Percentiles rank a stretch among this genome's conserved stretches.
Evolutionary conservation across 2,113 vertebrate genomes (phyloP).

Genomic region (Telmatochromis sp.): DNA sequence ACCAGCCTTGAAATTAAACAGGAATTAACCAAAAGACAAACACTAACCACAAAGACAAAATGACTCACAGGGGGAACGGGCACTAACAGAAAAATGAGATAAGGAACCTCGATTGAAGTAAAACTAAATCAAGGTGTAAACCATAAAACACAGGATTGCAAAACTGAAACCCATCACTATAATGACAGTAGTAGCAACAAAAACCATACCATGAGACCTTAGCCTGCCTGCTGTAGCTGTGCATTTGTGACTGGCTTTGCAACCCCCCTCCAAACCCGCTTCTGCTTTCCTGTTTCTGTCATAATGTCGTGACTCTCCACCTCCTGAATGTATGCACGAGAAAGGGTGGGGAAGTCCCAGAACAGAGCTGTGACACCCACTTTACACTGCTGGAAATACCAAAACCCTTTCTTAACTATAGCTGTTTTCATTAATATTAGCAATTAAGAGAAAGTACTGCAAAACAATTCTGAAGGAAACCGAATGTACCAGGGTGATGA

Average conservation of each 20-base stretch:
- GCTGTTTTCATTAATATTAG: background rate
- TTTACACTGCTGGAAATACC: background rate
- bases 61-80: fast-evolving
- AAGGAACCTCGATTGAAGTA: fast-evolving
- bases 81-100: background rate
- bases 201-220: background rate
- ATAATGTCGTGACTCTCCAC: background rate
- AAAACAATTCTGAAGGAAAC: background rate
- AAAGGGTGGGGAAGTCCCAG: background rate
- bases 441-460: background rate
- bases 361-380: background rate
- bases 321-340: background rate
- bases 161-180: background rate
- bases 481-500: background rate
- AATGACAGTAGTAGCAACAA: background rate
- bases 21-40: background rate
- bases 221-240: background rate
- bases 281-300: background rate
- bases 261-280: background rate
- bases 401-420: background rate
- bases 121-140: background rate
- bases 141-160: background rate
- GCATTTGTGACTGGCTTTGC: background rate
- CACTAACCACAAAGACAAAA: background rate
- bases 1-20: background rate